A percentile compares a stretch with the other conserved stretches of the same genome.
Conservation (phyloP, 2,113 vertebrate species). For the Deroptyus accipitrinus region DNA sequence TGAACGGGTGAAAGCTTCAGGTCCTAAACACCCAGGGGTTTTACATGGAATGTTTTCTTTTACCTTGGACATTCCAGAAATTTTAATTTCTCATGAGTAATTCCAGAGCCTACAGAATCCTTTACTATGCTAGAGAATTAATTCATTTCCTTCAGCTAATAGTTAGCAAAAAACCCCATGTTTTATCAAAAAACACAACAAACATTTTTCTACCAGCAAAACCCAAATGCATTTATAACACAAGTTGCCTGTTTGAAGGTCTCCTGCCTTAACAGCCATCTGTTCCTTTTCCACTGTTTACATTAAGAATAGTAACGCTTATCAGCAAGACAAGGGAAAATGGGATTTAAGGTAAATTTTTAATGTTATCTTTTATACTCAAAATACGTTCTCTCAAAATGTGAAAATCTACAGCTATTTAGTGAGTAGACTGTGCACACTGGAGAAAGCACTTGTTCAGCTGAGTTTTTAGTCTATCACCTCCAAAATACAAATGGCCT, state of each 20-base stretch:
- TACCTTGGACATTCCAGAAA: background rate
- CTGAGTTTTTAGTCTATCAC: background rate
- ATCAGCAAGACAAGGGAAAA: background rate
- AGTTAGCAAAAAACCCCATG: background rate
- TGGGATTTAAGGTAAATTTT: background rate
- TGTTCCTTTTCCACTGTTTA: background rate
- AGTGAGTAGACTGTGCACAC: background rate
- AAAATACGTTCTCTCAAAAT: background rate
- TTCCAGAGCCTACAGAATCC: background rate
- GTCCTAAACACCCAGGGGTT: background rate
- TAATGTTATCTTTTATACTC: background rate
- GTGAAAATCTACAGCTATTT: background rate
- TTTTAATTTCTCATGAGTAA: background rate
- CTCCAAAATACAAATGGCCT: background rate
- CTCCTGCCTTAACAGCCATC: background rate
- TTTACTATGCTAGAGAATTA: background rate
- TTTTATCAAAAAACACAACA: background rate
- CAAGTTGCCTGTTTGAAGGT: background rate
- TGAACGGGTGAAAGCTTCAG: background rate
- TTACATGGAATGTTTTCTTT: background rate
- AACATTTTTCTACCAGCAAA: background rate
- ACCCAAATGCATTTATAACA: background rate
- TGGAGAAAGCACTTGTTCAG: background rate
- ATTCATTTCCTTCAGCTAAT: background rate
- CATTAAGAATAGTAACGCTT: background rate